Base-by-base conservation (phyloP, 2,113 vertebrate genomes). In the Etheostoma spectabile region DNA sequence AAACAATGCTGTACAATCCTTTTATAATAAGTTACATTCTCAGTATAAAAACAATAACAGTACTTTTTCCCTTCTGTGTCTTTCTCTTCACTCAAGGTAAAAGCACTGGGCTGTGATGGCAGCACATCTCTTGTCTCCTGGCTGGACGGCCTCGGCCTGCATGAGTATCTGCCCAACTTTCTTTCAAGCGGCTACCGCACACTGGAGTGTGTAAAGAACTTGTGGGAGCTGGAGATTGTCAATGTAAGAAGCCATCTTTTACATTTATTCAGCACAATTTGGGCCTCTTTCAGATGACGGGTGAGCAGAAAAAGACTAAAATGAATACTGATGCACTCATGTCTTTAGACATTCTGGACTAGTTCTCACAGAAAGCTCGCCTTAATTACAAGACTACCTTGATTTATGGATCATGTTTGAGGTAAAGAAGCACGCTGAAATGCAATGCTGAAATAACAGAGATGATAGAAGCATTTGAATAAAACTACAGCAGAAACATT, bases 201-300 rank as follows among this genome's bases (percentile, higher is more conserved):
- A 35, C 95, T 99, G 0, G 98, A 99, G 93, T 96, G 96, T 86
- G 97, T 99, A 73, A 98, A 97, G 91, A 99, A 98, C 94, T 96
- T 99, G 88, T 99, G 98, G 98, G 98, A 99, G 93, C 95, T 99
- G 67, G 98, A 99, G 94, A 97, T 99, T 22, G 96, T 99, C 57
- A 99, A 99, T 0, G 98, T 99, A 94, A 97, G 98, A 62, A 45
- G 45, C 38, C 21, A 14, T 60, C 55, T n/a, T 16, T 60, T 27
- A 12, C 22, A 14, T 55, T 18, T 7, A 55, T 55, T n/a, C 13
- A 33, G 2, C 4, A n/a, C 16, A 5, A 2, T 22, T 49, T 21
- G 0, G 18, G 24, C 51, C 33, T 16, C 42, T 53, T 45, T 33
- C 19, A 19, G 66, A 30, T 18, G 22, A 46, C 48, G 22, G 24